Percentiles rank a stretch among this genome's conserved stretches.
phyloP scores from a whole-genome alignment of 2,797 vertebrate species.

The Falco biarmicus region DNA sequence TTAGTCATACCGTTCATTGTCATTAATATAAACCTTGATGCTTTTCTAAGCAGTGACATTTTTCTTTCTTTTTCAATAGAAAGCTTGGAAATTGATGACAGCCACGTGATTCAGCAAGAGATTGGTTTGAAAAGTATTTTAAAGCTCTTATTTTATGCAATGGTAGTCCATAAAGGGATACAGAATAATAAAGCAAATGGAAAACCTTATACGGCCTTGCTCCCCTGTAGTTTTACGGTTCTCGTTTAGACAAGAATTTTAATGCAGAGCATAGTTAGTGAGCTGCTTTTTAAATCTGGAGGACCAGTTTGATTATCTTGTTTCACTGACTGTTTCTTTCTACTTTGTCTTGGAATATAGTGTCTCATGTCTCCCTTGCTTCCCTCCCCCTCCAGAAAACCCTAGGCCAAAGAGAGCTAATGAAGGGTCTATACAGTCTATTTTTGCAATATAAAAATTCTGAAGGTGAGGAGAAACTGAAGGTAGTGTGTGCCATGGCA shows the following conservation, averaged over 20 bases:
- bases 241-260: neutral
- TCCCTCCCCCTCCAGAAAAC: neutral
- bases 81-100: neutral
- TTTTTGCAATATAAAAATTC: neutral
- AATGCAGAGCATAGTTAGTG: neutral
- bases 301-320: neutral
- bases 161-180: neutral
- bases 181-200: neutral
- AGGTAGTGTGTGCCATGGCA: neutral
- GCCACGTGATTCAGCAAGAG: neutral
- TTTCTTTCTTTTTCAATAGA: conserved; percentile 6
- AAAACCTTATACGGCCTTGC: neutral
- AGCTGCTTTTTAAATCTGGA: neutral
- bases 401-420: neutral
- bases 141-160: neutral
- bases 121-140: neutral
- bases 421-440: neutral
- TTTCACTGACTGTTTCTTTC: neutral
- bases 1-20: neutral
- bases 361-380: neutral
- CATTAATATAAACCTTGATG: neutral
- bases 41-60: neutral
- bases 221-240: neutral
- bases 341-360: neutral
- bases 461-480: neutral